phyloP scores from a whole-genome alignment of 2,113 vertebrate species.

The Engystomops pustulosus region DNA sequence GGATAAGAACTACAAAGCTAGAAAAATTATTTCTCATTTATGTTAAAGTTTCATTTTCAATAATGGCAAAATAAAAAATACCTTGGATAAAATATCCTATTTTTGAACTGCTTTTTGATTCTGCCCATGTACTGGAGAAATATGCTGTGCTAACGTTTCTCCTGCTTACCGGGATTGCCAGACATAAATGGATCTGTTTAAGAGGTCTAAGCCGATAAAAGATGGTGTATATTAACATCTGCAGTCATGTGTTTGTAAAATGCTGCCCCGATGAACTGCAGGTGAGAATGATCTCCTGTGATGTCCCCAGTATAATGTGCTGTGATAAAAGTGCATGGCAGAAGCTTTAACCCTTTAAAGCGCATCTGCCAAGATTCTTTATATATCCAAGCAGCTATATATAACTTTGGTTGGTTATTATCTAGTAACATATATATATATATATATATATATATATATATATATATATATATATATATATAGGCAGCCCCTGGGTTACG shows the following conservation, averaged over 20 bases:
- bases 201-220: slow-evolving; percentile 38
- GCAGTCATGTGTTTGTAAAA: not conserved
- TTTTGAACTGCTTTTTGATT: slow-evolving; percentile 29
- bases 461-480: too few relatives aligned
- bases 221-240: slow-evolving; percentile 26
- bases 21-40: not conserved
- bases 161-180: slow-evolving; percentile 16
- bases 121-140: not conserved
- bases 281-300: not conserved
- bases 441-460: too few relatives aligned
- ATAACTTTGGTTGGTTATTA: too few relatives aligned
- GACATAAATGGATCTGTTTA: slow-evolving; percentile 42
- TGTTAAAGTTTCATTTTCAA: not conserved
- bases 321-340: not conserved
- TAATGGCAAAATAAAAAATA: not conserved
- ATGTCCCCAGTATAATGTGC: not conserved
- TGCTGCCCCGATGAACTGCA: not conserved
- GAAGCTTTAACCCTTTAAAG: not conserved
- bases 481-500: too few relatives aligned
- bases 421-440: too few relatives aligned
- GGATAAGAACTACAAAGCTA: not conserved
- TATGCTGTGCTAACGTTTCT: slow-evolving; percentile 31
- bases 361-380: not conserved
- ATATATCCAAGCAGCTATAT: not conserved
- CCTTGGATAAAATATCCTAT: slow-evolving; percentile 19